Evolutionary conservation across 2,888 invertebrate species (phyloP).

Genomic region (Phaedon cochleariae): DNA sequence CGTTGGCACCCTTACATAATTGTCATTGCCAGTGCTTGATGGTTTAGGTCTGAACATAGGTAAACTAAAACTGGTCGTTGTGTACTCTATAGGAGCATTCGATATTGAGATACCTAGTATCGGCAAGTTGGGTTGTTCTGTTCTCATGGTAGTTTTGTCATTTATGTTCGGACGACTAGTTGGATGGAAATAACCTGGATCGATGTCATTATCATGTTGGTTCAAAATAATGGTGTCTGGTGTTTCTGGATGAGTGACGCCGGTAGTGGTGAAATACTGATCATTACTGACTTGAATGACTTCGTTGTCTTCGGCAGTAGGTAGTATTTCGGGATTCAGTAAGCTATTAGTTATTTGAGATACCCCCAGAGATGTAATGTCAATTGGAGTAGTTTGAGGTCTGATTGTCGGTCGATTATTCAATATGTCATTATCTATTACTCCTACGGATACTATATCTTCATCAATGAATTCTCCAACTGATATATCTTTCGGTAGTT

Average conservation of each 20-base stretch:
- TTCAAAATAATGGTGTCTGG: conserved; percentile 73
- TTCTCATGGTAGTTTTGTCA: conserved; percentile 52
- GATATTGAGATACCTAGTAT: conserved; percentile 57
- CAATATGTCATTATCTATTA: conserved; percentile 38
- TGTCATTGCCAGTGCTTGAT: conserved; percentile 60
- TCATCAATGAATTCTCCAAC: conserved; percentile 42
- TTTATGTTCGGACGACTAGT: conserved; percentile 42
- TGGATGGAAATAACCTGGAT: conserved; percentile 54
- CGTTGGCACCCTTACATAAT: conserved; percentile 68
- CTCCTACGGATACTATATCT: conserved; percentile 30
- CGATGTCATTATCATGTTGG: conserved; percentile 64
- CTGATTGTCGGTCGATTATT: conserved; percentile 37
- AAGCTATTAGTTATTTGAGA: conserved; percentile 67
- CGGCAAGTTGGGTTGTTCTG: conserved; percentile 48
- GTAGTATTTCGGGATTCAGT: conserved; percentile 56
- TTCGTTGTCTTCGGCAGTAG: conserved; percentile 58
- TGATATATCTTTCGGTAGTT: conserved; percentile 66
- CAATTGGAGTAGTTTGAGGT: conserved; percentile 50
- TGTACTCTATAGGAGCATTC: conserved; percentile 54
- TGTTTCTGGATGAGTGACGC: conserved; percentile 58
- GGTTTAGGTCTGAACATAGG: conserved; percentile 63
- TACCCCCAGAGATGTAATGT: conserved; percentile 68
- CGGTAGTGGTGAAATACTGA: conserved; percentile 52
- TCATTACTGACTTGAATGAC: conserved; percentile 54
- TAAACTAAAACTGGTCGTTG: conserved; percentile 57